phyloP scores from a whole-genome alignment of 1,140 invertebrate genomes.

The Camponotus pennsylvanicus region DNA sequence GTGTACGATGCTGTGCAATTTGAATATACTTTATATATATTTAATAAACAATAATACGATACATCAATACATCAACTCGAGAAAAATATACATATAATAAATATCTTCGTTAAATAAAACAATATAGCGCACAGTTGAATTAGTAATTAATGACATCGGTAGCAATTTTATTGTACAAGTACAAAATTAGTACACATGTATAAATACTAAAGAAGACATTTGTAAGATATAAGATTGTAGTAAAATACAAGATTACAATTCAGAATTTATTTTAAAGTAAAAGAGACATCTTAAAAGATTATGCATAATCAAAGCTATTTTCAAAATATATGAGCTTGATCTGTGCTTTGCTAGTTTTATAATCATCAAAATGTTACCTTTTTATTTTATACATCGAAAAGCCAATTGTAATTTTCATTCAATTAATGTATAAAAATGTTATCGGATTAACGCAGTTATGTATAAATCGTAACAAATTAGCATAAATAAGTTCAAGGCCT shows the following conservation, averaged over 20 bases:
- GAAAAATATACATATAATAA: constrained; percentile 20
- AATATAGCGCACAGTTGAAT: neutral
- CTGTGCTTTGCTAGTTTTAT: constrained; percentile 66
- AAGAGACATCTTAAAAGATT: neutral
- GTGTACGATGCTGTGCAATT: neutral
- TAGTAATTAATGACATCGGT: neutral
- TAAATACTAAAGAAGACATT: neutral
- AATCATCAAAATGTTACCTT: constrained; percentile 35
- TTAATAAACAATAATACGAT: neutral
- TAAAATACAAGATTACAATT: neutral
- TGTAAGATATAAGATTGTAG: neutral
- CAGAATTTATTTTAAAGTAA: neutral
- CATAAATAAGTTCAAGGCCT: constrained; percentile 82
- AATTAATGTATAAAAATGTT: constrained; percentile 73
- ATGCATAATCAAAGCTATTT: constrained; percentile 48
- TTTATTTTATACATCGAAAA: neutral
- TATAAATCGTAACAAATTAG: constrained; percentile 81
- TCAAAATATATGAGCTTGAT: constrained; percentile 41
- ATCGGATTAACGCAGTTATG: constrained; percentile 73
- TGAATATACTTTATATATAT: neutral
- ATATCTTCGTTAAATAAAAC: constrained; percentile 24
- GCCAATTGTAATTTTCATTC: constrained; percentile 76
- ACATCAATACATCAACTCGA: neutral
- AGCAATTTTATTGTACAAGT: neutral
- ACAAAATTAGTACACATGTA: neutral